Evolutionary conservation across 2,888 invertebrate genomes (phyloP).

Genomic region (Agriopis leucophaearia): DNA sequence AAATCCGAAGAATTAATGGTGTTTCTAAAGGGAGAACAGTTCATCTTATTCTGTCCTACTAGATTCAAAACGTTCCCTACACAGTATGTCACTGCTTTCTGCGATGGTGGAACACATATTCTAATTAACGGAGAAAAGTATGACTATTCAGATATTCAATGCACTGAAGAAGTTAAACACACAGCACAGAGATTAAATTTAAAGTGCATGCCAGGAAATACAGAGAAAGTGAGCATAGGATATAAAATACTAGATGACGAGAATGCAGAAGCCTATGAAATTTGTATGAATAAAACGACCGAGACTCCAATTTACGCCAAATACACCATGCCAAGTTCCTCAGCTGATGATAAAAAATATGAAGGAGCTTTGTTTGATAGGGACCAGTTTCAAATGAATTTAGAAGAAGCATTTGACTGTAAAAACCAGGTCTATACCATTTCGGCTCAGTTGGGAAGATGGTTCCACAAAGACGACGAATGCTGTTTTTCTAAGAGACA

Average conservation of each 20-base stretch:
- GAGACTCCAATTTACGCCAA: constrained; percentile 57
- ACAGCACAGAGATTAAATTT: constrained; percentile 40
- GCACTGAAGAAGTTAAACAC: constrained; percentile 52
- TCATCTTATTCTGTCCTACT: constrained; percentile 56
- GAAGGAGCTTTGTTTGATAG: constrained; percentile 49
- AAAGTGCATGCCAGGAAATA: constrained; percentile 49
- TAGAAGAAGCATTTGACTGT: constrained; percentile 59
- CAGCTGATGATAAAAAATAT: constrained; percentile 39
- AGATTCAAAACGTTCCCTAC: constrained; percentile 46
- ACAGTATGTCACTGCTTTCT: constrained; percentile 48
- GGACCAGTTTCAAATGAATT: constrained; percentile 47
- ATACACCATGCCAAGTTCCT: constrained; percentile 45
- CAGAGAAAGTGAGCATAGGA: constrained; percentile 55
- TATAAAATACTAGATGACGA: constrained; percentile 35
- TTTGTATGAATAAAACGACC: constrained; percentile 57
- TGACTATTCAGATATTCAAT: constrained; percentile 58
- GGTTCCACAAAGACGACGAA: constrained; percentile 44
- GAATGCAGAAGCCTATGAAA: constrained; percentile 51
- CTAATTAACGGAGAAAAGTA: constrained; percentile 45
- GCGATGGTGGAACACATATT: constrained; percentile 54
- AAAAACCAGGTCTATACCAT: constrained; percentile 49
- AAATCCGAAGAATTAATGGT: constrained; percentile 46
- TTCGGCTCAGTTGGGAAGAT: constrained; percentile 1
- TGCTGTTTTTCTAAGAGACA: constrained; percentile 65
- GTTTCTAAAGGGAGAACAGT: constrained; percentile 48